Evolutionary conservation across 2,888 invertebrate species (phyloP).

Genomic region (Lithophane ornitopus): DNA sequence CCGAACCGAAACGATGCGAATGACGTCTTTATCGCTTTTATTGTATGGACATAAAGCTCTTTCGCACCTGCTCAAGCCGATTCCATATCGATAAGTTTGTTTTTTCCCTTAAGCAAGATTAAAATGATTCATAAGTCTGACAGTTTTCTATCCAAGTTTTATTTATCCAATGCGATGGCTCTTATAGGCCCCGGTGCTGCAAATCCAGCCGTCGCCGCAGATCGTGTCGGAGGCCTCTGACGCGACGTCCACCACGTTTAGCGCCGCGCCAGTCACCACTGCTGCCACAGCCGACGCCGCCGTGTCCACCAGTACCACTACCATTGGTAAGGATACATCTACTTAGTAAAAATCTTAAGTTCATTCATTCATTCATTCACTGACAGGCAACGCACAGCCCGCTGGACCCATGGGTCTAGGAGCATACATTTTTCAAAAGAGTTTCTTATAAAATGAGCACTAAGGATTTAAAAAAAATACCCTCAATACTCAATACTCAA

Average conservation of each 20-base stretch:
- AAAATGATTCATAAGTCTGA: neutral
- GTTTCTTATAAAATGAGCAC: neutral
- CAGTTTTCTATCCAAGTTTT: neutral
- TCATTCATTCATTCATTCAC: neutral
- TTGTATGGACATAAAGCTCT: neutral
- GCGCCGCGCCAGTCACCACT: slow-evolving; percentile 51
- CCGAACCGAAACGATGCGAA: neutral
- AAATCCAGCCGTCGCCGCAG: slow-evolving; percentile 77
- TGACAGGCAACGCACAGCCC: neutral
- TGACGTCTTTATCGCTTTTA: neutral
- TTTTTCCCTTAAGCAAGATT: neutral
- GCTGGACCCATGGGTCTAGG: neutral
- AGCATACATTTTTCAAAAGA: neutral
- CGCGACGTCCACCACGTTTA: slow-evolving; percentile 49
- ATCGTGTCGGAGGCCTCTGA: slow-evolving; percentile 62
- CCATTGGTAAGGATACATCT: slow-evolving; percentile 66
- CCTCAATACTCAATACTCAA: neutral
- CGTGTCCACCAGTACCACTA: slow-evolving; percentile 72
- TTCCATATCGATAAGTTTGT: neutral
- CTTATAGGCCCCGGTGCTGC: slow-evolving; percentile 71
- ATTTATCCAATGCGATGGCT: neutral
- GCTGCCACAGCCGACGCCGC: slow-evolving; percentile 67
- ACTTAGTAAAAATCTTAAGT: neutral
- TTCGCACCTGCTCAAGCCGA: neutral
- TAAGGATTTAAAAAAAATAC: neutral